Base-by-base conservation (phyloP, 2,113 vertebrate species). In the Acanthochromis polyacanthus region DNA sequence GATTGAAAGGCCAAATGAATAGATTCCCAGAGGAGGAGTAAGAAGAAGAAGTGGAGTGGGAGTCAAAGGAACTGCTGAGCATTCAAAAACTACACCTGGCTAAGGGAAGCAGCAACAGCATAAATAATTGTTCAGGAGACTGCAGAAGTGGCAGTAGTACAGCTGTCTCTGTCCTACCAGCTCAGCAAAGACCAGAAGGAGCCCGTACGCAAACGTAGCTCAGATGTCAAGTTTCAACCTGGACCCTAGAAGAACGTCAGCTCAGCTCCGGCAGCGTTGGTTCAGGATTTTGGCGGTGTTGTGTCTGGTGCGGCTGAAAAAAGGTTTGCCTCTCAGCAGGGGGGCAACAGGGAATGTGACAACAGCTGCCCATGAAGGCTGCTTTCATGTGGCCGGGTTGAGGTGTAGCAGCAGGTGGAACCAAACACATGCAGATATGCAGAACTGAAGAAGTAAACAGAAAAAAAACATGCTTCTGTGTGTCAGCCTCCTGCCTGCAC, bases 391-490 rank as follows among this genome's bases (percentile, higher is more conserved):
- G 72, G 59, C 56, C 23, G 19, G 52, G 14, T 60, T 80, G 85
- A 92, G 85, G 76, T 71, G 74, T 62, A 48, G 40, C 20, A 71
- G 85, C 91, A 92, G 85, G 77, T 92, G 91, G 82, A 50, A 52
- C 59, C 62, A 70, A 55, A 4, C 25, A 9, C 23, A 23, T n/a
- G 45, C 17, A 51, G 12, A 75, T 70, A 63, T 52, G 58, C 68
- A 46, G 59, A 51, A 16, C 51, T 61, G 14, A 63, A 63, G 38
- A 70, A 51, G 20, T 56, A 58, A 59, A 57, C 1, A 0, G 1
- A 17, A 38, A 19, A 15, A n/a, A 43, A 66, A n/a, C 4, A 20
- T 28, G 25, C n/a, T 5, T 48, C 15, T 16, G 2, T 60, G 53
- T 22, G 51, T 56, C 70, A 40, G 6, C 57, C 12, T 67, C 17